These are phyloP conservation scores for Spisula solida DNA, from an alignment of 2,888 invertebrate species.

Conservation along the genomic window DNA sequence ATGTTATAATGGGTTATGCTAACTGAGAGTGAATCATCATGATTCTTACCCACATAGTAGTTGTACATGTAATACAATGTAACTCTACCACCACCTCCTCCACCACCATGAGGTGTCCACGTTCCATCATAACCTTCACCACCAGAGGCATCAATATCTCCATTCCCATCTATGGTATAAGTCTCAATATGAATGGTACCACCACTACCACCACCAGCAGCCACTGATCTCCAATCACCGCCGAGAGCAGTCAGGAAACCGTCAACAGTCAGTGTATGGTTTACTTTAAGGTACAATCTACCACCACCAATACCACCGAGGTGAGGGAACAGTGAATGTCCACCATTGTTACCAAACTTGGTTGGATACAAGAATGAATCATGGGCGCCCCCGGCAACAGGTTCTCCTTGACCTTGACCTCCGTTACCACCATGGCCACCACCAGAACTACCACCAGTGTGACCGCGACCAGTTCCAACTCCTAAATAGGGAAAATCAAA, in stretches of 20 bases:
- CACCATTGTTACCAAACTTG: constrained; percentile 80
- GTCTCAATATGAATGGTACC: constrained; percentile 78
- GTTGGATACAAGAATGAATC: constrained; percentile 76
- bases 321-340: constrained; percentile 79
- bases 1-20: no score
- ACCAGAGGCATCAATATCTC: constrained; percentile 76
- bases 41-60: constrained; percentile 78
- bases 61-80: constrained; percentile 79
- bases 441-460: constrained; percentile 75
- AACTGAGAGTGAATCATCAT: no score
- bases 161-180: constrained; percentile 77
- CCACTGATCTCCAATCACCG: constrained; percentile 75
- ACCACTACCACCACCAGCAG: constrained; percentile 81
- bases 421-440: constrained; percentile 81
- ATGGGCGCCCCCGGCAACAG: constrained; percentile 74
- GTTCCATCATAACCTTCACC: constrained; percentile 75
- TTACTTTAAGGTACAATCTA: constrained; percentile 71
- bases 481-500: constrained; percentile 16
- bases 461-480: constrained; percentile 69
- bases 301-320: constrained; percentile 78
- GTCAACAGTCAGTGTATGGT: constrained; percentile 77
- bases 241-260: constrained; percentile 74
- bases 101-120: constrained; percentile 73
- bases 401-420: constrained; percentile 76
- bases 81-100: constrained; percentile 80